Base-by-base conservation (phyloP, 2,888 invertebrate genomes). In the Lycophotia porphyrea region DNA sequence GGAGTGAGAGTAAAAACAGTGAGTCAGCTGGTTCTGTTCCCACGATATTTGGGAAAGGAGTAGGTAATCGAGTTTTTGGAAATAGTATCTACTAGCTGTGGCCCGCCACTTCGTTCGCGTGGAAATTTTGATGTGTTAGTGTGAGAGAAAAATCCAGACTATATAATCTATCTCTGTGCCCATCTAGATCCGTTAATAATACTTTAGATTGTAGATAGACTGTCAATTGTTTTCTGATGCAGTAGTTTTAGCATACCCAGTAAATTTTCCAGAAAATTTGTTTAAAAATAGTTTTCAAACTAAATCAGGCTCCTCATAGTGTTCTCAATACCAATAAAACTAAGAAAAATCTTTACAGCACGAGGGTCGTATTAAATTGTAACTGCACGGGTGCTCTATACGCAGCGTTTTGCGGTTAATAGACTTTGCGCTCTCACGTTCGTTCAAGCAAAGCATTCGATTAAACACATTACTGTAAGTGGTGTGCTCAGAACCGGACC, bases 21-120 rank as follows among this genome's bases (percentile, higher is more conserved):
- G 55, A 42, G 78, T 69, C 84, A 86, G 84, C 76, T 79, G 84
- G 13, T 58, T 31, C 39, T 44, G 44, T 86, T 86, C 81, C 74
- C 86, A 66, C 44, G 64, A 36, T 47, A 76, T 7, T 84, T 76
- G 44, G 65, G 34, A 71, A 74, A 47, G 15, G 47, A 58, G 39
- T 67, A 65, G 11, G 1, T 61, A 52, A 82, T 82, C 65, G 49
- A 42, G 55, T 67, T 83, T 76, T 72, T 58, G 7, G 39, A 52
- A 64, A 63, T 24, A 36, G 36, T 63, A 49, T 18, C 13, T 18
- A 21, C 42, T 42, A 42, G 42, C 42, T 42, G 15, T 42, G 13
- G 42, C 13, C 15, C 15, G 15, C 42, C 0, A 15, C 15, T 13
- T 13, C 15, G 13, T 42, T 42, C 4, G 5, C 13, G 15, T 42